Base-by-base conservation (phyloP, 2,797 vertebrate genomes). In the Silurus lanzhouensis region DNA sequence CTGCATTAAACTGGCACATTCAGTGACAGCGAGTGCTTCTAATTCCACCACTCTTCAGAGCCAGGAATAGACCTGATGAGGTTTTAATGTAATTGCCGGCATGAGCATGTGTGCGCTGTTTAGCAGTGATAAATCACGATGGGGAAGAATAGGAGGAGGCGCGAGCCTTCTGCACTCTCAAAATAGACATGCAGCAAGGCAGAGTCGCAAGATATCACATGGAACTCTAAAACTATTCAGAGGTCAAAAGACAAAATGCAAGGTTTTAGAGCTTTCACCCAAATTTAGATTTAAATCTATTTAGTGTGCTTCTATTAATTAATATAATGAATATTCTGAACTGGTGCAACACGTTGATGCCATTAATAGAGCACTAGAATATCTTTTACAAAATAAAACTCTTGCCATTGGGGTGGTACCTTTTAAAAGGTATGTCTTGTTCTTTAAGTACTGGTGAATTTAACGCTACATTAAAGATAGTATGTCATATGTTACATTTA, bases 141-240 rank as follows among this genome's bases (percentile, higher is more conserved):
- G 46, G 61, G 75, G 78, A 58, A 76, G 83, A 90, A 88, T 83
- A 86, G 57, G 70, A 87, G 61, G 75, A 88, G 80, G 78, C 25
- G 79, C 52, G 63, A 89, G 80, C 67, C 72, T 72, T 83, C 84
- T 81, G 67, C 55, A 22, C 76, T 84, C 87, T 86, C 52, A 60
- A 89, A 90, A 91, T 88, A 88, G 86, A 85, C n/a, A 71, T 64
- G 66, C 71, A 13, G 67, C 81, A 83, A 83, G 82, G 88, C 88
- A 83, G 91, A 91, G 70, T 86, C 85, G 90, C 89, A 88, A 88
- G 85, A 81, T 67, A 9, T 55, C 46, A 22, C 17, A 55, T 4
- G 17, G n/a, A 81, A 52, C 15, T 46, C 38, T 22, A 61, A n/a
- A 79, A 79, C 61, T 44, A 63, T 44, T 79, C 76, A 44, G 27